Conservation (phyloP, 1,140 invertebrate species). For the Zaprionus capensis region DNA sequence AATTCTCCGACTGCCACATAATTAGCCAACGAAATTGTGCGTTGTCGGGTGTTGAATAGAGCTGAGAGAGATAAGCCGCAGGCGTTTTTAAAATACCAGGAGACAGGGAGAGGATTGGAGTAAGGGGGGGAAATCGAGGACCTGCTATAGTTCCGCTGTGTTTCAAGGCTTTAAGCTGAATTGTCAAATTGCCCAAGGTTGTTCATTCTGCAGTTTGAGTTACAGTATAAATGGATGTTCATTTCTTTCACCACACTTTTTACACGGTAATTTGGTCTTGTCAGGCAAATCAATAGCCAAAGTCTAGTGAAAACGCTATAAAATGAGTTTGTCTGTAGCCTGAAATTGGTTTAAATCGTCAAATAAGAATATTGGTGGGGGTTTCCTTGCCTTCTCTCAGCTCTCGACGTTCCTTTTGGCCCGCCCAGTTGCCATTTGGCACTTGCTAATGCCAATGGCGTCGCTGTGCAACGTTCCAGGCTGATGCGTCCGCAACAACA, state of each 20-base stretch:
- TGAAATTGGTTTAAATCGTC: constrained; percentile 61
- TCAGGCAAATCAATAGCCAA: constrained; percentile 50
- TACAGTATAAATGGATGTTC: neutral
- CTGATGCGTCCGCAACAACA: constrained; percentile 58
- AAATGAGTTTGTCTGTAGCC: constrained; percentile 48
- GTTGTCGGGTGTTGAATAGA: neutral
- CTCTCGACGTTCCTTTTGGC: neutral
- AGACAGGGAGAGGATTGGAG: neutral
- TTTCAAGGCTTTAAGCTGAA: neutral
- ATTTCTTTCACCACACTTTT: neutral
- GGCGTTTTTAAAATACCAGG: neutral
- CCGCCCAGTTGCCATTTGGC: constrained; percentile 22
- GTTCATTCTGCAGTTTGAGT: neutral
- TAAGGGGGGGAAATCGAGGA: neutral
- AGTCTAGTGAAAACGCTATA: constrained; percentile 25
- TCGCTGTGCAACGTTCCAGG: constrained; percentile 70
- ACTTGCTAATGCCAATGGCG: constrained; percentile 57
- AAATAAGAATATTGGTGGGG: neutral
- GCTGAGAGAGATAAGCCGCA: neutral
- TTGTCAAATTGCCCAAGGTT: constrained; percentile 12
- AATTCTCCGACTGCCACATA: constrained; percentile 39
- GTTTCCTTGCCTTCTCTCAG: constrained; percentile 4
- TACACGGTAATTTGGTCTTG: constrained; percentile 22
- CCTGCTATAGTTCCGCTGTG: neutral
- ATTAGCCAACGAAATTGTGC: constrained; percentile 33